Percentiles rank a stretch among this genome's conserved stretches.
Evolutionary conservation across 2,797 vertebrate species (phyloP).

Genomic region (Lagorchestes hirsutus): DNA sequence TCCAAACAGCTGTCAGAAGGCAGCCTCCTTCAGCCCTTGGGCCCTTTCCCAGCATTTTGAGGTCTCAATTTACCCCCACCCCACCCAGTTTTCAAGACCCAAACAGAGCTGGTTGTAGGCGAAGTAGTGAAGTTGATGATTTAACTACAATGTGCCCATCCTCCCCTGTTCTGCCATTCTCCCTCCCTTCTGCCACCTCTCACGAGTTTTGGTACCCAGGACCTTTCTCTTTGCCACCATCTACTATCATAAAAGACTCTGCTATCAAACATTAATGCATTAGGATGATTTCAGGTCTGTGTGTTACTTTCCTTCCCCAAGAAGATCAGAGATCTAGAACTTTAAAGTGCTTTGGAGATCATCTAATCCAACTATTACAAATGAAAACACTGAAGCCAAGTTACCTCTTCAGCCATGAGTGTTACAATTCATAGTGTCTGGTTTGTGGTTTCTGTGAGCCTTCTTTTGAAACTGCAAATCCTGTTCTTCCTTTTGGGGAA

Average conservation of each 20-base stretch:
- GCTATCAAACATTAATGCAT: not conserved
- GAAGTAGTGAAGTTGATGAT: not conserved
- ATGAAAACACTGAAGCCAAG: not conserved
- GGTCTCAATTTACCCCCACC: not conserved
- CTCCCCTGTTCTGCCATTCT: not conserved
- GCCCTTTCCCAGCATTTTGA: not conserved
- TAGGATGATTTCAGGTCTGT: slow-evolving; percentile 43
- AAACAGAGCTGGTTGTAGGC: not conserved
- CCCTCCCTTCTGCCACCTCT: not conserved
- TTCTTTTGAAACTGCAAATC: slow-evolving; percentile 17
- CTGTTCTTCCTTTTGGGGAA: not conserved
- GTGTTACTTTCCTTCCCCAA: slow-evolving; percentile 39
- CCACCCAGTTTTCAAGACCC: not conserved
- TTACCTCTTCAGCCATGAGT: not conserved
- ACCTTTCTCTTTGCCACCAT: not conserved
- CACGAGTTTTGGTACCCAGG: too few species aligned
- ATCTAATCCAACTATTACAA: not conserved
- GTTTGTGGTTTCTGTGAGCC: not conserved
- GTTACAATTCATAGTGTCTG: not conserved
- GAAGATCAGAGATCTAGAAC: not conserved
- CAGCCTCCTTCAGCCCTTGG: not conserved
- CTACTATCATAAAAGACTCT: not conserved
- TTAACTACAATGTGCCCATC: not conserved
- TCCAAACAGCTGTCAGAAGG: not conserved
- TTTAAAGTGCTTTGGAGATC: not conserved